Base-by-base conservation (phyloP, 1,140 invertebrate species). In the Platyura marginata region DNA sequence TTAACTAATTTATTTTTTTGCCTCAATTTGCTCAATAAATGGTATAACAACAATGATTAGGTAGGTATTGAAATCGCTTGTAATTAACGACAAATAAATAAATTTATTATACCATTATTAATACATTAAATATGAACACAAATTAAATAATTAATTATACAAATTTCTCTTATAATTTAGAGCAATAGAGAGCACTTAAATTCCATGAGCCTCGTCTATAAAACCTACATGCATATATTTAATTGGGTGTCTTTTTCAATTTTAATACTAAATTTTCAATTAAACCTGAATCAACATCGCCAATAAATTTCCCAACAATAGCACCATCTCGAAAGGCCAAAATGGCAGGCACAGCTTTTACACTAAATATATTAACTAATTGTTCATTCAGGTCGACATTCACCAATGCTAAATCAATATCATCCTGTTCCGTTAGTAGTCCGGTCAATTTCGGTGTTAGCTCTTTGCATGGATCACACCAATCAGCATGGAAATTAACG, bases 391-490 rank as follows among this genome's bases (percentile, higher is more conserved):
- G 72, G 66, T 96, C 93, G 11, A 96, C 85, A 67, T 97, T 86
- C 1, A 96, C 77, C 42, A 91, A 81, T 3, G 91, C 92, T 48
- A 96, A 66, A 61, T 92, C 72, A 34, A 96, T 69, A 41, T 83
- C 74, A 8, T 77, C 71, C 41, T 81, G 73, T 11, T 76, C 75
- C 44, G 76, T 78, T 19, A 95, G 69, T 3, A 92, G 59, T 50
- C 80, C 75, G 56, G 87, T 81, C 50, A 97, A 69, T 58, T 90
- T 80, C 11, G 92, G 92, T 11, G 84, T 91, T 2, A 97, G 67
- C 43, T 93, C 78, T 64, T 93, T 93, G 61, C 93, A 97, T 1
- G 93, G 93, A 53, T 92, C 89, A 64, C 93, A 77, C 93, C 93
- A 97, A 48, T 88, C 81, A 3, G 83, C 83, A 51, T 88, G 83